phyloP scores from a whole-genome alignment of 2,888 invertebrate genomes.

The Sicus ferrugineus region DNA sequence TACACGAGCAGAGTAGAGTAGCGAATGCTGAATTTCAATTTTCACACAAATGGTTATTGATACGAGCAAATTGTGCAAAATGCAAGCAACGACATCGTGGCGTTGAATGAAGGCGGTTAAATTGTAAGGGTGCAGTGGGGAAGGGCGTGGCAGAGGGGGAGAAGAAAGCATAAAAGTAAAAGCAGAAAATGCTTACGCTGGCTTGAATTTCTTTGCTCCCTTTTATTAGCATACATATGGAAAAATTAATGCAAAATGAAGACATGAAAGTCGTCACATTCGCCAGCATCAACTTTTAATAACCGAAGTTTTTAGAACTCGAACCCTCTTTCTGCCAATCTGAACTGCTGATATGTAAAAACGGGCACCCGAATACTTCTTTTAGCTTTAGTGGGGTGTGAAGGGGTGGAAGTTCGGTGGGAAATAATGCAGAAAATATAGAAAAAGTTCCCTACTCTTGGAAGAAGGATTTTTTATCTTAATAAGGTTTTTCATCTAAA shows the following conservation, averaged over 20 bases:
- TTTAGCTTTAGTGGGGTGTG: too few relatives aligned
- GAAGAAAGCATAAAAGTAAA: too few relatives aligned
- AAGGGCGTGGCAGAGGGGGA: background rate
- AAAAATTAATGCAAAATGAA: constrained; percentile 17
- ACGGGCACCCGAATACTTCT: too few relatives aligned
- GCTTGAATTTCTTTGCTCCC: background rate
- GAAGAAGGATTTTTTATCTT: too few relatives aligned
- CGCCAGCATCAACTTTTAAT: constrained; percentile 1
- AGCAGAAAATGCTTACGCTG: too few relatives aligned
- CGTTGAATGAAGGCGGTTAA: background rate
- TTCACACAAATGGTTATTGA: constrained; percentile 48
- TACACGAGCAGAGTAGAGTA: background rate
- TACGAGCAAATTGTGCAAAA: constrained; percentile 56
- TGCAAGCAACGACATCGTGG: constrained; percentile 26
- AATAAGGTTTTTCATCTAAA: too few relatives aligned
- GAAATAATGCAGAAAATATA: too few relatives aligned
- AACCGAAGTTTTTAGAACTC: background rate
- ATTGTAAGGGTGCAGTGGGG: background rate
- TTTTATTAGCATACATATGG: constrained; percentile 21
- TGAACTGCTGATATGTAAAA: background rate
- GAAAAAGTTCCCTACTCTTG: too few relatives aligned
- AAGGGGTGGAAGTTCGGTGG: too few relatives aligned
- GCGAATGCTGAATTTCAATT: constrained; percentile 23
- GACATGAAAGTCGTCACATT: background rate
- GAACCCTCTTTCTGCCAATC: background rate